phyloP scores from a whole-genome alignment of 2,113 vertebrate genomes.

The Forbesichthys agassizii region DNA sequence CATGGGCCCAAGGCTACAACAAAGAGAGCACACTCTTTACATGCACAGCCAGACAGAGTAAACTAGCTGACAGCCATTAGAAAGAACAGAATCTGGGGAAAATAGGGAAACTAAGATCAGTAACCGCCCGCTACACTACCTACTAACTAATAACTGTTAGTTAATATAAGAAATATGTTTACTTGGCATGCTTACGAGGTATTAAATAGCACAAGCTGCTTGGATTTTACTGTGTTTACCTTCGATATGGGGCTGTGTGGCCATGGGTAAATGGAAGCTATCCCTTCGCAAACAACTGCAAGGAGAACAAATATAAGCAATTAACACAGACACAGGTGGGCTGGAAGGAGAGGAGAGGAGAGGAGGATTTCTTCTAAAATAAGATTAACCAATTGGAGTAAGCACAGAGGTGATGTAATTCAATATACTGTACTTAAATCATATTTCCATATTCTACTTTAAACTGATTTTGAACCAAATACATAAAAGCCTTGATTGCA shows the following conservation, averaged over 20 bases:
- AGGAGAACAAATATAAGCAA: conserved; percentile 65
- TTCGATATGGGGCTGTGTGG: conserved; percentile 61
- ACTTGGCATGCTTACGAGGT: conserved; percentile 20
- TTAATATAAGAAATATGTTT: conserved; percentile 49
- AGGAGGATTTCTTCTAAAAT: background rate
- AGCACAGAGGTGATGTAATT: no score
- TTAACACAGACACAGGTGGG: conserved; percentile 56
- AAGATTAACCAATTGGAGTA: no score
- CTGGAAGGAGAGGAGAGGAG: conserved; percentile 5
- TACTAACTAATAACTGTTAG: conserved; percentile 14
- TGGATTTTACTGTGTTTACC: conserved; percentile 66
- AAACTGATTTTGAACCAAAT: no score
- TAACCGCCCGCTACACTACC: conserved; percentile 31
- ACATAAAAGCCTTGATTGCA: no score
- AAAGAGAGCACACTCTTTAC: conserved; percentile 83
- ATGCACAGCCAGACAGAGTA: conserved; percentile 80
- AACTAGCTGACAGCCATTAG: conserved; percentile 68
- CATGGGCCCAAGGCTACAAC: conserved; percentile 71
- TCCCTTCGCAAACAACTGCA: conserved; percentile 65
- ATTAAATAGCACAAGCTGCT: conserved; percentile 50
- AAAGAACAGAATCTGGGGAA: conserved; percentile 21
- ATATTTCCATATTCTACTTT: no score
- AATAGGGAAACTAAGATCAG: conserved; percentile 27
- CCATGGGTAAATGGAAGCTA: conserved; percentile 56
- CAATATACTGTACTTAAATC: no score